phyloP scores from a whole-genome alignment of 2,888 invertebrate species.

The Siphonodentalium dalli region DNA sequence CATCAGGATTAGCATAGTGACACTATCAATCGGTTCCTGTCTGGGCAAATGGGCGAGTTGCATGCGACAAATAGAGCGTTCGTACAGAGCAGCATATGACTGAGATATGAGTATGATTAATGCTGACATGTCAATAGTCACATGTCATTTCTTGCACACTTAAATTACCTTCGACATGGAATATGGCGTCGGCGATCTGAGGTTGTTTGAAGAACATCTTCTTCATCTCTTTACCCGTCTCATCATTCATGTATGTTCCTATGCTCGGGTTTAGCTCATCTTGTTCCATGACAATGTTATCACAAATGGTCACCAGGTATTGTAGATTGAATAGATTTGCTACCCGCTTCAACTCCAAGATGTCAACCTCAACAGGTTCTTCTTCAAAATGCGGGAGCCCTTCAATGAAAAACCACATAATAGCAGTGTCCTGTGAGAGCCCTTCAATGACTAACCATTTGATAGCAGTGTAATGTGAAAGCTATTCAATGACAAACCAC shows the following conservation, averaged over 20 bases:
- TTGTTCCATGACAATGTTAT: constrained; percentile 48
- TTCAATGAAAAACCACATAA: constrained; percentile 17
- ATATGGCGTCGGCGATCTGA: constrained; percentile 48
- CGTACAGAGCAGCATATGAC: too few relatives aligned
- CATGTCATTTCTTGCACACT: too few relatives aligned
- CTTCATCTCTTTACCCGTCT: constrained; percentile 51
- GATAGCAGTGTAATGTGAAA: too few relatives aligned
- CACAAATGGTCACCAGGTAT: constrained; percentile 52
- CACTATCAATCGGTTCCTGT: too few relatives aligned
- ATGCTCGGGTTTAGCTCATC: constrained; percentile 61
- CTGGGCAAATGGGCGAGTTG: too few relatives aligned
- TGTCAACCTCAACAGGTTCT: constrained; percentile 29
- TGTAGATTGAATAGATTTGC: constrained; percentile 46
- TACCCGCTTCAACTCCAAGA: constrained; percentile 42
- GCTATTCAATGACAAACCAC: too few relatives aligned
- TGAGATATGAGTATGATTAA: too few relatives aligned
- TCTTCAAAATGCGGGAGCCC: constrained; percentile 49
- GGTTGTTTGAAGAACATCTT: constrained; percentile 49
- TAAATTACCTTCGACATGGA: constrained; percentile 49
- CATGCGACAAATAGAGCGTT: too few relatives aligned
- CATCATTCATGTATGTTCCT: constrained; percentile 57
- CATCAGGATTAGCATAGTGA: too few relatives aligned
- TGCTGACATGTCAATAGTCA: too few relatives aligned
- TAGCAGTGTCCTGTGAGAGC: too few relatives aligned
- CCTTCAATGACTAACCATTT: too few relatives aligned